Percentiles rank a stretch among this genome's conserved stretches.
These are phyloP conservation scores for Ibidorhyncha struthersii DNA, from an alignment of 2,113 vertebrate genomes.

Conservation along the genomic window DNA sequence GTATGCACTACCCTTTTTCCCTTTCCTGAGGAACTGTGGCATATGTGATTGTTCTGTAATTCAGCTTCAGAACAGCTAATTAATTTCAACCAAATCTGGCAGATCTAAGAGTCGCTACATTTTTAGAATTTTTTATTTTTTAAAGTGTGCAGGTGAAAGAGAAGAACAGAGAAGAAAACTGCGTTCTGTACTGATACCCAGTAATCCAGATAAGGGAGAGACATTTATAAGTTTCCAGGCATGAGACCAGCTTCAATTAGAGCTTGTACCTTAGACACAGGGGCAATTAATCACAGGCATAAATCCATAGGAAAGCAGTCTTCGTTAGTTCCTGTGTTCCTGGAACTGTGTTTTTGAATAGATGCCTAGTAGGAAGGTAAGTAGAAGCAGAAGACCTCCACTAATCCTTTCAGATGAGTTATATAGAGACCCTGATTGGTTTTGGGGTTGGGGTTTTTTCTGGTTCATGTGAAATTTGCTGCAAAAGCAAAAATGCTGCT, in stretches of 20 bases:
- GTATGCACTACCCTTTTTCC: not conserved
- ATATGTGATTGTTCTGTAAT: fast-evolving
- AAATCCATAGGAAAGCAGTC: slow-evolving; percentile 15
- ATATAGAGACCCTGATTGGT: not conserved
- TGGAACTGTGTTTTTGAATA: not conserved
- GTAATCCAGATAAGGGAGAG: not conserved
- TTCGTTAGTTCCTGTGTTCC: slow-evolving; percentile 2
- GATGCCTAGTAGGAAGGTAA: not conserved
- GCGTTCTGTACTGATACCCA: not conserved
- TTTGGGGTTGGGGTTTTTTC: not conserved
- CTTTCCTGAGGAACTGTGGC: not conserved
- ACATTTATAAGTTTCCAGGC: not conserved
- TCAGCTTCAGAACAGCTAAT: not conserved
- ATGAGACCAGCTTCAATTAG: slow-evolving; percentile 23
- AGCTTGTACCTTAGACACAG: not conserved
- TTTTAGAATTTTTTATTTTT: not conserved
- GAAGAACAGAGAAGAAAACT: not conserved
- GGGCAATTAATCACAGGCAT: slow-evolving; percentile 5
- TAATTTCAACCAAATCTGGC: not conserved
- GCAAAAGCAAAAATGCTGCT: slow-evolving; percentile 4
- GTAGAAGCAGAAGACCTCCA: not conserved
- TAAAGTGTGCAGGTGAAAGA: not conserved
- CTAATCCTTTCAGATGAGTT: not conserved
- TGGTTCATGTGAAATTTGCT: not conserved
- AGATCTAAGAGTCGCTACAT: not conserved